Conservation (phyloP, 2,888 invertebrate species). For the Nysson spinosus region DNA sequence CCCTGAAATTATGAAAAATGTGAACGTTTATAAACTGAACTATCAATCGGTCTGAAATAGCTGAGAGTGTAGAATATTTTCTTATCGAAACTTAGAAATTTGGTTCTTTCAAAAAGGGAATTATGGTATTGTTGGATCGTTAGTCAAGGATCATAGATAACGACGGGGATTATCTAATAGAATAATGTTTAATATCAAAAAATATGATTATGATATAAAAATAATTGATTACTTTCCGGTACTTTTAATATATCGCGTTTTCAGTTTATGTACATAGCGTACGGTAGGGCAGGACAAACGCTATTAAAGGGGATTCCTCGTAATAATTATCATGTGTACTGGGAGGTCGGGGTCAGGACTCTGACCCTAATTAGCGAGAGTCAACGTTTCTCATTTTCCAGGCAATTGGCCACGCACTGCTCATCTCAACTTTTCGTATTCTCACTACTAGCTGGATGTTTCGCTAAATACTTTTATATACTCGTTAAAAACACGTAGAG, state of each 20-base stretch:
- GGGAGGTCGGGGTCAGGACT: slow-evolving; percentile 26
- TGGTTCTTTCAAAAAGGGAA: no score
- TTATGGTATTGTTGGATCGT: no score
- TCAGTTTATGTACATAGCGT: slow-evolving; percentile 5
- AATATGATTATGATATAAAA: no score
- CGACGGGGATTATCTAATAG: no score
- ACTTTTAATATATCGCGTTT: slow-evolving; percentile 8
- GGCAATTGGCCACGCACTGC: slow-evolving; percentile 49
- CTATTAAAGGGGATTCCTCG: slow-evolving; percentile 48
- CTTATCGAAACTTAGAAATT: no score
- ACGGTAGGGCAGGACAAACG: no score
- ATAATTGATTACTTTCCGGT: slow-evolving; percentile 5
- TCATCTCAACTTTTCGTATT: slow-evolving; percentile 13
- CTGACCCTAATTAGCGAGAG: slow-evolving; percentile 59
- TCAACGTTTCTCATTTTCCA: slow-evolving; percentile 58
- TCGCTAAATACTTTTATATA: slow-evolving; percentile 8
- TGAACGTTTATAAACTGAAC: no score
- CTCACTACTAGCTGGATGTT: slow-evolving; percentile 12
- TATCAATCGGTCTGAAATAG: no score
- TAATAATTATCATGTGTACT: slow-evolving; percentile 58
- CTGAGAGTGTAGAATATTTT: no score
- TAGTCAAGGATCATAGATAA: no score
- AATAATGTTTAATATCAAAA: no score
- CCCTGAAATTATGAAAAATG: no score
- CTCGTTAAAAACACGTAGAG: background rate